Percentiles rank a stretch among this genome's conserved stretches.
These are phyloP conservation scores for Sinocyclocheilus grahami DNA, from an alignment of 2,113 vertebrate species.

Conservation along the genomic window DNA sequence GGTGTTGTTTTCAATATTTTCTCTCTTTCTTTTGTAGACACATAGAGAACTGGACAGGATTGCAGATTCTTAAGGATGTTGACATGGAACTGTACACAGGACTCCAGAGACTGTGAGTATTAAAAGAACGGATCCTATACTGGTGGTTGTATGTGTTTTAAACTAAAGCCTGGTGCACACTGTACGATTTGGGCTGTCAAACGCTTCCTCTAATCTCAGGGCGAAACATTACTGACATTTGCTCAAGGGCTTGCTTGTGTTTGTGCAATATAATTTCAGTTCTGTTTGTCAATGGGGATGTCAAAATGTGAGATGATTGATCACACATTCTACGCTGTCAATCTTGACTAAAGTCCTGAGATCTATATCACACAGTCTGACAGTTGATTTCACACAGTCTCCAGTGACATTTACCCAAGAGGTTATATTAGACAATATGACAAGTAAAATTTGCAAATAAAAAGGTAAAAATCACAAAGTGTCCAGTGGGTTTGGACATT, in stretches of 20 bases:
- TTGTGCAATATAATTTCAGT: not conserved
- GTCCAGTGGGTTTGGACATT: not conserved
- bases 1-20: constrained; percentile 42
- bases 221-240: not conserved
- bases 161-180: not conserved
- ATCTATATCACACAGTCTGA: not conserved
- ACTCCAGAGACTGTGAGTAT: constrained; percentile 95
- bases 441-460: not conserved
- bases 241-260: not conserved
- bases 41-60: constrained; percentile 95
- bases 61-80: constrained; percentile 91
- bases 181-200: not conserved
- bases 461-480: not conserved
- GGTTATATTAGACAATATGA: not conserved
- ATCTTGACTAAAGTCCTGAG: not conserved
- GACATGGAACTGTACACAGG: constrained; percentile 98
- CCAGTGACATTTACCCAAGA: not conserved
- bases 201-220: not conserved
- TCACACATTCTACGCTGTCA: not conserved
- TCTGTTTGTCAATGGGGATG: not conserved
- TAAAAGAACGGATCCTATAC: not conserved
- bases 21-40: constrained; percentile 81
- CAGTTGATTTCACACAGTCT: not conserved
- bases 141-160: not conserved
- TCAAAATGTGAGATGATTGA: not conserved